Evolutionary conservation across 2,888 invertebrate genomes (phyloP).

Genomic region (Sceliomorpha sp.): DNA sequence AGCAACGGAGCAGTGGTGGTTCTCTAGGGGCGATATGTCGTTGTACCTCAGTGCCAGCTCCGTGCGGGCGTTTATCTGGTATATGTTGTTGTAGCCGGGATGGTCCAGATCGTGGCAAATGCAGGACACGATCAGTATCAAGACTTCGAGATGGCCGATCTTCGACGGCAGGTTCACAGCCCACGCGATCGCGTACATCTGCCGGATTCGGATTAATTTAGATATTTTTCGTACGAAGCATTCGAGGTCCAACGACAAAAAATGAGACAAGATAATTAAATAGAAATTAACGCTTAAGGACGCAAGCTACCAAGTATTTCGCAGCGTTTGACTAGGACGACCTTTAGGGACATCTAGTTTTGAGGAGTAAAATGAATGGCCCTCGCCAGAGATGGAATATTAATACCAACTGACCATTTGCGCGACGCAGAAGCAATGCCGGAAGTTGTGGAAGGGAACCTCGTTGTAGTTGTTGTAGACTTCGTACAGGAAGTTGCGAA

Average conservation of each 20-base stretch:
- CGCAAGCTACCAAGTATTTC: too few relatives aligned
- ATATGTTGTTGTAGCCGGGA: conserved; percentile 89
- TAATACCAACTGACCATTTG: conserved; percentile 86
- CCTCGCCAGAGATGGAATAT: too few relatives aligned
- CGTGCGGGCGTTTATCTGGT: conserved; percentile 91
- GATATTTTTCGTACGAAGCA: conserved; percentile 13
- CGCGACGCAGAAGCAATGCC: conserved; percentile 92
- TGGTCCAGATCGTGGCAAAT: conserved; percentile 91
- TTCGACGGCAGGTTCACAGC: conserved; percentile 86
- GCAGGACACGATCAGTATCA: conserved; percentile 88
- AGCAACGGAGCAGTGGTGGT: conserved; percentile 92
- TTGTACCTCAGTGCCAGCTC: conserved; percentile 91
- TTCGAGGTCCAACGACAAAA: too few relatives aligned
- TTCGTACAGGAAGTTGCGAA: conserved; percentile 87
- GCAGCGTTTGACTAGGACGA: too few relatives aligned
- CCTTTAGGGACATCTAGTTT: too few relatives aligned
- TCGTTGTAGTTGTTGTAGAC: conserved; percentile 91
- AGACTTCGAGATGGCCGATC: conserved; percentile 88
- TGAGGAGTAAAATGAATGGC: too few relatives aligned
- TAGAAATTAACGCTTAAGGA: neutral
- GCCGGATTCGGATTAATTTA: too few relatives aligned
- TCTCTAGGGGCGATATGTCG: conserved; percentile 92
- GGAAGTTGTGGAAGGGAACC: conserved; percentile 93
- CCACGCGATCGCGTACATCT: conserved; percentile 92
- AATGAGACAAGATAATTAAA: neutral